These are phyloP conservation scores for Baronia brevicornis DNA, from an alignment of 2,888 invertebrate genomes.

Conservation along the genomic window DNA sequence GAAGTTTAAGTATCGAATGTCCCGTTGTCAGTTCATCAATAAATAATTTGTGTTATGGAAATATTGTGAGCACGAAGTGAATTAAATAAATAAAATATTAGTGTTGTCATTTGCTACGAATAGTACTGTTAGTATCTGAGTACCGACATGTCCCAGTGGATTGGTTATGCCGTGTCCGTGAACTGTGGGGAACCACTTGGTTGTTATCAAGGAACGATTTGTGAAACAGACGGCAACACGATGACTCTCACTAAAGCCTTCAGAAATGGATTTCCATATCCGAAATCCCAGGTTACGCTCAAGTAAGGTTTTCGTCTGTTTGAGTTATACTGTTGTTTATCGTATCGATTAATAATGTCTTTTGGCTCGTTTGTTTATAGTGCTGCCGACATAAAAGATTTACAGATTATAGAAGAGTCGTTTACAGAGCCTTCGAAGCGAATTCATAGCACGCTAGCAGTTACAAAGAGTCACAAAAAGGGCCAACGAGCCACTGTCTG, in stretches of 20 bases:
- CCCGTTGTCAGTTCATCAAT: too few species aligned
- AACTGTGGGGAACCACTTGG: slow-evolving; percentile 86
- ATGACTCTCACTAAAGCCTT: slow-evolving; percentile 88
- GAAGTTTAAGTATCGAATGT: too few species aligned
- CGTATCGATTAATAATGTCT: background rate
- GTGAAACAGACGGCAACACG: slow-evolving; percentile 80
- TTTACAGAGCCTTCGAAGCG: slow-evolving; percentile 55
- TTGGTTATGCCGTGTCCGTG: slow-evolving; percentile 89
- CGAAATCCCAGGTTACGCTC: slow-evolving; percentile 64
- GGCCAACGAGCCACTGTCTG: slow-evolving; percentile 51
- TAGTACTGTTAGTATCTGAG: slow-evolving; percentile 14
- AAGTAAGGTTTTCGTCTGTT: slow-evolving; percentile 41
- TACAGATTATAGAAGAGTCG: slow-evolving; percentile 83
- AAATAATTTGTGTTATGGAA: too few species aligned
- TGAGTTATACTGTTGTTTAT: background rate
- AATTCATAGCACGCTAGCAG: slow-evolving; percentile 57
- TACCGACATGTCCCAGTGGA: slow-evolving; percentile 75
- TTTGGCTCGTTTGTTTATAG: slow-evolving; percentile 47
- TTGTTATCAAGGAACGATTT: slow-evolving; percentile 86
- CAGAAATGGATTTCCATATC: slow-evolving; percentile 82
- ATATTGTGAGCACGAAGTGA: too few species aligned
- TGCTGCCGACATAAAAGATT: slow-evolving; percentile 82
- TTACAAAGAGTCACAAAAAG: slow-evolving; percentile 46
- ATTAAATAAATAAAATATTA: too few species aligned
- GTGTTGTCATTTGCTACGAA: slow-evolving; percentile 1